Percentiles rank a stretch among this genome's conserved stretches.
Conservation (phyloP, 2,113 vertebrate species). For the Paradisaea rubra region DNA sequence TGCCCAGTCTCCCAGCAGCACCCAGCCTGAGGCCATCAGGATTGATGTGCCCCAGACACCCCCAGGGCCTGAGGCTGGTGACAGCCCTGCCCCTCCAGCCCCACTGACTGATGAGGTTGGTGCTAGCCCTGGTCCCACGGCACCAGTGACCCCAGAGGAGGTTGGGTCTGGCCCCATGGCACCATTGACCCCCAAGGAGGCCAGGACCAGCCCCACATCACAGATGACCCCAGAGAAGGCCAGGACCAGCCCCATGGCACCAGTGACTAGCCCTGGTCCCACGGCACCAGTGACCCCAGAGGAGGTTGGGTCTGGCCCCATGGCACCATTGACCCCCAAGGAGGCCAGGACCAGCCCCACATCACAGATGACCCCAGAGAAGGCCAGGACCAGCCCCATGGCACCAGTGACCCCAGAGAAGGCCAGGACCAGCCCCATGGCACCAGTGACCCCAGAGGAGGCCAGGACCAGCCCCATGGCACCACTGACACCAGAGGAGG, state of each 20-base stretch:
- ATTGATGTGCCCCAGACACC: neutral
- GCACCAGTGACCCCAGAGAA: neutral
- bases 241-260: accelerated
- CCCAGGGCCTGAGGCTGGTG: neutral
- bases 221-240: neutral
- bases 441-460: neutral
- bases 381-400: neutral
- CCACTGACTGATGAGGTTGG: neutral
- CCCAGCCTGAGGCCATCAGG: neutral
- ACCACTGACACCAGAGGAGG: too few species aligned
- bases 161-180: accelerated
- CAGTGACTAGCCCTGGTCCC: too few species aligned
- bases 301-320: too few species aligned
- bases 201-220: neutral
- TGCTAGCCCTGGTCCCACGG: neutral
- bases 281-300: neutral
- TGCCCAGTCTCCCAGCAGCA: accelerated
- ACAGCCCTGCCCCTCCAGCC: neutral
- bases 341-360: too few species aligned
- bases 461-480: accelerated
- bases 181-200: accelerated
- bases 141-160: neutral
- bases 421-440: accelerated
- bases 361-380: too few species aligned
- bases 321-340: neutral